A percentile compares a stretch with the other conserved stretches of the same genome.
phyloP scores from a whole-genome alignment of 2,113 vertebrate species.

The Syngnathus typhle region DNA sequence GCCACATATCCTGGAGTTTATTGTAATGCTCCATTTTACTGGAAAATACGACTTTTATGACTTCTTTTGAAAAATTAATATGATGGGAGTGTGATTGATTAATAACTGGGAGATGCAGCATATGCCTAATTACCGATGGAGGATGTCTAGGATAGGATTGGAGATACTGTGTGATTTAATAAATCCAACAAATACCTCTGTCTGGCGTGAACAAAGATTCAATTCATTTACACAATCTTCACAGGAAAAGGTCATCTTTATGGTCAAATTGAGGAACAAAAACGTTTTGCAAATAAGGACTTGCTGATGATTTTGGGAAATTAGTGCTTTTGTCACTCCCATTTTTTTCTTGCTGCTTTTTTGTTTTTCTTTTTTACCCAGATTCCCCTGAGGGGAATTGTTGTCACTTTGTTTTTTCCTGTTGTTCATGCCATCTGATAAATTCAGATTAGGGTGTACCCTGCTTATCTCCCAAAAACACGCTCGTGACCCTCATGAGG shows the following conservation, averaged over 20 bases:
- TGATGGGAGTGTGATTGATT: not conserved
- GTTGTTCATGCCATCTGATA: too few relatives aligned
- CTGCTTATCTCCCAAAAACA: too few relatives aligned
- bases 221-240: not conserved
- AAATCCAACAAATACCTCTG: not conserved
- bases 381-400: too few relatives aligned
- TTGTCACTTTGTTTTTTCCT: too few relatives aligned
- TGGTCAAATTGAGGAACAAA: too few relatives aligned
- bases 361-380: too few relatives aligned
- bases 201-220: not conserved
- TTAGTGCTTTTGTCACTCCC: too few relatives aligned
- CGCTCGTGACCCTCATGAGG: too few relatives aligned
- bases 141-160: not conserved
- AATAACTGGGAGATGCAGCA: conserved; percentile 4
- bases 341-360: too few relatives aligned
- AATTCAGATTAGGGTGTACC: too few relatives aligned
- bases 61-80: conserved; percentile 17
- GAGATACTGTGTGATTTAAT: not conserved
- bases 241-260: not conserved
- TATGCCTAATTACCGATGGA: conserved; percentile 15
- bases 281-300: too few relatives aligned
- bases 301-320: too few relatives aligned
- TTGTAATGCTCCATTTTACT: not conserved
- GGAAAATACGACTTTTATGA: not conserved
- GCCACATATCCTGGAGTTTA: not conserved